These are phyloP conservation scores for Lagodon rhomboides DNA, from an alignment of 2,797 vertebrate genomes.

Conservation along the genomic window DNA sequence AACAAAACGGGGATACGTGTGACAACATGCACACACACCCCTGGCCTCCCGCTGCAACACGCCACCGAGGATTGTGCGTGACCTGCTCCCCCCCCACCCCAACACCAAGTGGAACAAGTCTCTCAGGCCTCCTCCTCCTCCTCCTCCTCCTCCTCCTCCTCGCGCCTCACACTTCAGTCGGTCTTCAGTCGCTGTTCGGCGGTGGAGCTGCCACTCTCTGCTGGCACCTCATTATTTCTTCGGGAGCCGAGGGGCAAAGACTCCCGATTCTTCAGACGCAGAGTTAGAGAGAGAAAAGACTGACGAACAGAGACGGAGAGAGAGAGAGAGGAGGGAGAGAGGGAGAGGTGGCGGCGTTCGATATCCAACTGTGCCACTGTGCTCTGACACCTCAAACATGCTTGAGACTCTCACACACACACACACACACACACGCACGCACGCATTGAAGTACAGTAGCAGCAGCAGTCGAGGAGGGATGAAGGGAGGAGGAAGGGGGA, in stretches of 20 bases:
- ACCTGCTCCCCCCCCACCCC: neutral
- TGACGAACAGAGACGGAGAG: constrained; percentile 12
- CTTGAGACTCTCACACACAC: constrained; percentile 13
- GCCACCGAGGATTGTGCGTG: constrained; percentile 11
- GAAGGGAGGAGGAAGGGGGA: constrained; percentile 1
- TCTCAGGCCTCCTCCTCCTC: constrained; percentile 38
- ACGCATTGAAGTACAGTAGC: constrained; percentile 55
- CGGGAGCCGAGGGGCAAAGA: constrained; percentile 57
- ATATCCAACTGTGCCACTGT: constrained; percentile 55
- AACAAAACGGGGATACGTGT: constrained; percentile 8
- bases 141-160: constrained; percentile 21
- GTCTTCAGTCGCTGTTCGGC: constrained; percentile 22
- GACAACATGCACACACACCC: neutral
- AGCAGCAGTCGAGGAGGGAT: constrained; percentile 43
- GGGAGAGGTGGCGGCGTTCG: constrained; percentile 18
- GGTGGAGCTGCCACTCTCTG: constrained; percentile 32
- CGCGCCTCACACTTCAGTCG: constrained; percentile 19
- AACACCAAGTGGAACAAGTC: constrained; percentile 33
- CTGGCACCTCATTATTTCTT: constrained; percentile 72
- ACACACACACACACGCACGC: constrained; percentile 27
- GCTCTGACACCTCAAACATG: constrained; percentile 63
- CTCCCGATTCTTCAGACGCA: constrained; percentile 55
- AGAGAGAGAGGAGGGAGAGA: constrained; percentile 21
- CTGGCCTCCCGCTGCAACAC: neutral
- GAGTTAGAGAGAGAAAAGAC: constrained; percentile 40